These are phyloP conservation scores for Xestia sexstrigata DNA, from an alignment of 2,888 invertebrate species.

Conservation along the genomic window DNA sequence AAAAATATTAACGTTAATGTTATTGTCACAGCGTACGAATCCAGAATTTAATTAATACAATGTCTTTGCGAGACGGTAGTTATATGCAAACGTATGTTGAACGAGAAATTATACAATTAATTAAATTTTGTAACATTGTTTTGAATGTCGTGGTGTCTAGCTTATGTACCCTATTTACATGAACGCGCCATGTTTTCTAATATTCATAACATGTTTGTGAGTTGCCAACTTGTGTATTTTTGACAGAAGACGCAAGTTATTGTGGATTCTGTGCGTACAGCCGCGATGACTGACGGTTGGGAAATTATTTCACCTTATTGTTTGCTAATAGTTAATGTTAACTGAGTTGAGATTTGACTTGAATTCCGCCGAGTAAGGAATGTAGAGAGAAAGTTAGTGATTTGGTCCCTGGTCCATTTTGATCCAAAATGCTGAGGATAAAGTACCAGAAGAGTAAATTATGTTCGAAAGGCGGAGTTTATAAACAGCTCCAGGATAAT, in stretches of 20 bases:
- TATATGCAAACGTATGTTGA: conserved; percentile 58
- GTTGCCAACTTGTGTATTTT: conserved; percentile 24
- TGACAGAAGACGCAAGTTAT: conserved; percentile 21
- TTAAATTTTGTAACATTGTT: conserved; percentile 61
- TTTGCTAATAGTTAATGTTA: conserved; percentile 7
- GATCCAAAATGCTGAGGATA: not conserved
- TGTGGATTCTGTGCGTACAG: conserved; percentile 25
- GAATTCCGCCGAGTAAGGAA: not conserved
- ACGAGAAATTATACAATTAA: conserved; percentile 66
- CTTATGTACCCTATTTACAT: conserved; percentile 45
- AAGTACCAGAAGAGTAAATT: not conserved
- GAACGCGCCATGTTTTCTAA: conserved; percentile 41
- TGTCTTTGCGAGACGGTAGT: conserved; percentile 61
- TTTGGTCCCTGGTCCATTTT: not conserved
- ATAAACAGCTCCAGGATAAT: conserved; percentile 1
- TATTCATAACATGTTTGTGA: conserved; percentile 43
- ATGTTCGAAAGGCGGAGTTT: not conserved
- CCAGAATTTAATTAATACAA: conserved; percentile 66
- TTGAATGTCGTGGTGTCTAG: conserved; percentile 48
- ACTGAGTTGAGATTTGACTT: not conserved
- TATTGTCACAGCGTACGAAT: conserved; percentile 48
- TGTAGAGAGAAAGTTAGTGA: not conserved
- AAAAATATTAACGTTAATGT: conserved; percentile 47
- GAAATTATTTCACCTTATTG: conserved; percentile 26
- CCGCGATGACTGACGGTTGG: conserved; percentile 25